phyloP scores from a whole-genome alignment of 1,140 invertebrate species.

The Meloidogyne hapla region DNA sequence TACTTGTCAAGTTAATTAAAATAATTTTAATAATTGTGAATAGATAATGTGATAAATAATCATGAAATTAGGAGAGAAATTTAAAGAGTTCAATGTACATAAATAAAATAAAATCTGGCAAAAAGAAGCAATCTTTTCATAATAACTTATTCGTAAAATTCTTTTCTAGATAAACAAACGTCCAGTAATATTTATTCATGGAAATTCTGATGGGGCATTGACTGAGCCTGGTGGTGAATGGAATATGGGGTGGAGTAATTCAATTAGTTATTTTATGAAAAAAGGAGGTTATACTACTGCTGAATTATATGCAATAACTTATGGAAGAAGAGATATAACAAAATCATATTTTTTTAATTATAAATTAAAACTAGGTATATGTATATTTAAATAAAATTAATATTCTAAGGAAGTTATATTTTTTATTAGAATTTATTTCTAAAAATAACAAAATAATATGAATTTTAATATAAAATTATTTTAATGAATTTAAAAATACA shows the following conservation, averaged over 20 bases:
- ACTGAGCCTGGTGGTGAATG: neutral
- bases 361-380: too few species aligned
- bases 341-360: neutral
- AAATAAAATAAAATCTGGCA: too few species aligned
- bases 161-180: slow-evolving; percentile 22
- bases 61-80: too few species aligned
- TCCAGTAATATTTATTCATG: slow-evolving; percentile 44
- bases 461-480: too few species aligned
- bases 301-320: slow-evolving; percentile 50
- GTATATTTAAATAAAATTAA: too few species aligned
- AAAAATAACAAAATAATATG: too few species aligned
- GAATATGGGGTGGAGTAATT: slow-evolving; percentile 25
- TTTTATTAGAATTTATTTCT: too few species aligned
- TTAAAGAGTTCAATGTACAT: too few species aligned
- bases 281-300: slow-evolving; percentile 39
- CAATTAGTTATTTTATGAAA: slow-evolving; percentile 38
- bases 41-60: too few species aligned
- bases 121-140: too few species aligned
- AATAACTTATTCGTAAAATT: neutral
- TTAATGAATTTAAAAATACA: too few species aligned
- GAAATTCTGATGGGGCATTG: slow-evolving; percentile 40
- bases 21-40: neutral
- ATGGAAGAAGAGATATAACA: slow-evolving; percentile 32
- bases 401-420: neutral
- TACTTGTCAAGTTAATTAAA: neutral